Evolutionary conservation across 2,113 vertebrate species (phyloP), one percentile per base, ranked within the genome.

Genomic region (Plotosus lineatus): DNA sequence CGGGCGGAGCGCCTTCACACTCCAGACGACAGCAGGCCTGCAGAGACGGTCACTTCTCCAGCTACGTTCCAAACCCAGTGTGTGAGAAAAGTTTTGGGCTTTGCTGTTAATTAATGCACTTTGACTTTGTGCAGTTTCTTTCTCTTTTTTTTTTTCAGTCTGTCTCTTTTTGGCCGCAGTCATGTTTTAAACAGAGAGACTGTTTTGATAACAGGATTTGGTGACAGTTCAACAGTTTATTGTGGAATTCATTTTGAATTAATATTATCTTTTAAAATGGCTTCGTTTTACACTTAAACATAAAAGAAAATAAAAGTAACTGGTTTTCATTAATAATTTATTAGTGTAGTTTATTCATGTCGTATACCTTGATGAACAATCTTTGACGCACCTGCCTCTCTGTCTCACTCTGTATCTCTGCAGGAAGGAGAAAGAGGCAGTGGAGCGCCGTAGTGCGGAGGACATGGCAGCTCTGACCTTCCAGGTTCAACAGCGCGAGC

Each of bases 371-470:
- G 26, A 79, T 63, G 75, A 60, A 68, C 46, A 48, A 28, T 26
- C 17, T 40, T 10, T 61, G 33, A 56, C 17, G 7, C 28, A 48
- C 51, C 33, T 51, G 19, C 85, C 21, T 75, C n/a, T 21, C 2
- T 84, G 46, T 65, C 53, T 74, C 33, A 4, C 71, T 40, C 38
- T 82, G 75, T 78, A 53, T 84, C 90, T 68, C 84, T 60, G 69
- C 84, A 98, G 96, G 88, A 91, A 96, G 91, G 93, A 97, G 90
- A 95, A 94, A 90, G 95, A 96, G 85, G 93, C 78, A 80, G 92
- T 93, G 85, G 93, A 94, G 84, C 93, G 92, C n/a, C 92, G 93
- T 88, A 85, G 93, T 66, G 91, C 89, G 72, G 95, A 92, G 51
- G 91, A 96, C 89, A 93, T 94, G 90, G 94, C 92, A 77, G 93